phyloP scores from a whole-genome alignment of 2,888 invertebrate genomes.

The Dione juno region DNA sequence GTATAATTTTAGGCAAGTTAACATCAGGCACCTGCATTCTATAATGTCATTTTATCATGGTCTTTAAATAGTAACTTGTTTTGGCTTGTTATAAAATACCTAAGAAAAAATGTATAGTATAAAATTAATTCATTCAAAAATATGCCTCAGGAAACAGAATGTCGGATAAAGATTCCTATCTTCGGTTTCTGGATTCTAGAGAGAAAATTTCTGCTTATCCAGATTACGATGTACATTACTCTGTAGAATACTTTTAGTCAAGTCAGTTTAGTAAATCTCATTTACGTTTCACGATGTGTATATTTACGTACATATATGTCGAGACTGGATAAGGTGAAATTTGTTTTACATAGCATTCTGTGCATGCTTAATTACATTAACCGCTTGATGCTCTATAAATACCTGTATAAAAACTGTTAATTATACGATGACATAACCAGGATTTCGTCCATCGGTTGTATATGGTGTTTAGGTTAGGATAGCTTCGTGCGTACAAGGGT shows the following conservation, averaged over 20 bases:
- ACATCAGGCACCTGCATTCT: slow-evolving; percentile 3
- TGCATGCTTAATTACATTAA: slow-evolving; percentile 2
- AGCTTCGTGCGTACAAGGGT: slow-evolving; percentile 34
- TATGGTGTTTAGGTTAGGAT: slow-evolving; percentile 41
- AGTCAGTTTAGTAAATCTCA: too few relatives aligned
- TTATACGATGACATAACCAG: slow-evolving; percentile 27
- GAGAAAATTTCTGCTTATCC: neutral
- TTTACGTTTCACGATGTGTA: neutral
- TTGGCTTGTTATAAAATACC: neutral
- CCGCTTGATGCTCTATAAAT: neutral
- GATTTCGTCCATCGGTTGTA: slow-evolving; percentile 37
- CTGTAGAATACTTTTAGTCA: neutral
- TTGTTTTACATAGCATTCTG: slow-evolving; percentile 10
- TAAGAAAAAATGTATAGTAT: neutral
- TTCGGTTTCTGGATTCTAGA: too few relatives aligned
- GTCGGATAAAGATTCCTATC: too few relatives aligned
- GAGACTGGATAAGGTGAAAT: slow-evolving; percentile 11
- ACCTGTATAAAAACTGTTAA: slow-evolving; percentile 13
- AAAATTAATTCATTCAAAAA: neutral
- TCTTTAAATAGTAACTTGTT: neutral
- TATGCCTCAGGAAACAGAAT: neutral
- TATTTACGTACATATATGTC: neutral
- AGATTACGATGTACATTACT: neutral
- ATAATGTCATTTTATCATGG: slow-evolving; percentile 3
- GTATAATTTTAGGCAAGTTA: slow-evolving; percentile 11